Conservation (phyloP, 2,797 vertebrate genomes). For the Rhadinocentrus ornatus region DNA sequence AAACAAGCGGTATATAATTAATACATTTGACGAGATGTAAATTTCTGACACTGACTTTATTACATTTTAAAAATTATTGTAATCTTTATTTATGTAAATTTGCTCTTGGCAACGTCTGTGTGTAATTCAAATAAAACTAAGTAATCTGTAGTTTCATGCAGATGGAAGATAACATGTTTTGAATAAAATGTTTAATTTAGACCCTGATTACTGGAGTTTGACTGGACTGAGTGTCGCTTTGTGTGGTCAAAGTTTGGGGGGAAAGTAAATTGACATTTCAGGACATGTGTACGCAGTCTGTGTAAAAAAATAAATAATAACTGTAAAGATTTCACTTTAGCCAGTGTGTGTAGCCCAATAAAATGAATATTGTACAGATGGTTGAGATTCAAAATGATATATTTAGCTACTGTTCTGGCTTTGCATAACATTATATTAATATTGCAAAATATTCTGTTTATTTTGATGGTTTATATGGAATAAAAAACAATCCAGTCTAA, state of each 20-base stretch:
- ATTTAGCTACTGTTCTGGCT: constrained; percentile 26
- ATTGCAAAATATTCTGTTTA: neutral
- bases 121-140: constrained; percentile 20
- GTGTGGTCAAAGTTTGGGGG: constrained; percentile 57
- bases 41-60: neutral
- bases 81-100: constrained; percentile 14
- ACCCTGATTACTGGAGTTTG: constrained; percentile 65
- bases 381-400: constrained; percentile 7
- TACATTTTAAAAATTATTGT: neutral
- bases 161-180: constrained; percentile 67
- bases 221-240: constrained; percentile 49
- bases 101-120: constrained; percentile 17
- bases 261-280: constrained; percentile 63
- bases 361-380: constrained; percentile 30
- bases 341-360: constrained; percentile 15
- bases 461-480: constrained; percentile 8
- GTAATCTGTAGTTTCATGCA: constrained; percentile 42
- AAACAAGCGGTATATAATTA: neutral
- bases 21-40: neutral
- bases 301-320: constrained; percentile 38
- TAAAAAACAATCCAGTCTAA: neutral
- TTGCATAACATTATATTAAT: neutral
- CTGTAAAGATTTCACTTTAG: constrained; percentile 22
- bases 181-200: constrained; percentile 57
- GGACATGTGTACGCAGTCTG: constrained; percentile 31